A percentile compares a stretch with the other conserved stretches of the same genome.
These are phyloP conservation scores for Pachycephus smyrnensis DNA, from an alignment of 2,888 invertebrate genomes.

Conservation along the genomic window DNA sequence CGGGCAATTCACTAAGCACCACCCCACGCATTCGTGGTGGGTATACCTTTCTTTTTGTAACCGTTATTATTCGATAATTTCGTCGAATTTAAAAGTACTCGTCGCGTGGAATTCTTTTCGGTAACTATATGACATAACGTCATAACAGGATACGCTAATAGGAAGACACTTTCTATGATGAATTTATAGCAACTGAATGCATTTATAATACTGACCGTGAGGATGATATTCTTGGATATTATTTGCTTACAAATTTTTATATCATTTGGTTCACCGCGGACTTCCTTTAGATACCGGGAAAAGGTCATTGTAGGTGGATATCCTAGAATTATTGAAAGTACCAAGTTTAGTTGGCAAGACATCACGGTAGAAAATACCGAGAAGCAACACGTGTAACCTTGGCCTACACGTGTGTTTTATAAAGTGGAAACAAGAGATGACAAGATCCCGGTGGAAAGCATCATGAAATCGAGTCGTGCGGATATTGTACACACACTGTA, in stretches of 20 bases:
- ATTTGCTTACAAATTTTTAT: not conserved
- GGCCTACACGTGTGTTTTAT: slow-evolving; percentile 23
- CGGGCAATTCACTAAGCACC: not conserved
- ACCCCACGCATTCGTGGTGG: not conserved
- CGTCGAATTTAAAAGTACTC: not conserved
- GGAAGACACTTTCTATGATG: too few relatives aligned
- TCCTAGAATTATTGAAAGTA: not conserved
- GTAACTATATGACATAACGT: not conserved
- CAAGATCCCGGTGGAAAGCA: not conserved
- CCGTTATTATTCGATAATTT: not conserved
- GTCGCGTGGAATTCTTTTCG: not conserved
- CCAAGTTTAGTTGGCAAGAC: not conserved
- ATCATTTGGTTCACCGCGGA: not conserved
- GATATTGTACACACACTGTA: not conserved
- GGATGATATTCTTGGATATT: not conserved
- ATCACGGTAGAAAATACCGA: not conserved
- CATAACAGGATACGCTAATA: not conserved
- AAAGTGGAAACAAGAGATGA: not conserved
- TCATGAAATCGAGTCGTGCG: not conserved
- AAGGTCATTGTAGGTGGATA: not conserved
- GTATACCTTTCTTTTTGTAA: not conserved
- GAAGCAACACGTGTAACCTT: slow-evolving; percentile 27
- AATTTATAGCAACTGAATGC: not conserved
- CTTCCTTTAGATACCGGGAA: not conserved
- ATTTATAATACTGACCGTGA: not conserved